Evolutionary conservation across 1,140 invertebrate genomes (phyloP).

Genomic region (Cydia fagiglandana): DNA sequence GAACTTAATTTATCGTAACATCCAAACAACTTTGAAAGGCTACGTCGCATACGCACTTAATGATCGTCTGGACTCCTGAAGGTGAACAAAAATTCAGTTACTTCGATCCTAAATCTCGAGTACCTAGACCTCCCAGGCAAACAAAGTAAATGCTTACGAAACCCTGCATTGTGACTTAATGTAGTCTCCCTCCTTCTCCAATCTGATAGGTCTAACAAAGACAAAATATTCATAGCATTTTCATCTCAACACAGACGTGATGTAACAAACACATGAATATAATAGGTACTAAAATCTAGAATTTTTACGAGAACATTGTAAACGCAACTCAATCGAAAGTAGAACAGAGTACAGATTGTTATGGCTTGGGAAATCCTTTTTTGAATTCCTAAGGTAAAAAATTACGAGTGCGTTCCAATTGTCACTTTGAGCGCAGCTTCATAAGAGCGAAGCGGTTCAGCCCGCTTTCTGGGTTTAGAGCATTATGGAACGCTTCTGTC

Average conservation of each 20-base stretch:
- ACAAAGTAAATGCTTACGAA: conserved; percentile 57
- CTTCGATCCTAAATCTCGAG: conserved; percentile 52
- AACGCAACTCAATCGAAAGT: conserved; percentile 55
- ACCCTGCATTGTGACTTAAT: conserved; percentile 60
- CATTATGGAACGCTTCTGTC: conserved; percentile 47
- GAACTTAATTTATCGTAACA: conserved; percentile 35
- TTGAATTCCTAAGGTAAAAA: conserved; percentile 71
- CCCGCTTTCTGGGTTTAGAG: conserved; percentile 39
- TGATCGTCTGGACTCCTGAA: conserved; percentile 59
- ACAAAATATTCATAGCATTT: conserved; percentile 70
- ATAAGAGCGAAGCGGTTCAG: conserved; percentile 39
- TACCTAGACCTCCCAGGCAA: conserved; percentile 49
- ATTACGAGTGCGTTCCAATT: conserved; percentile 48
- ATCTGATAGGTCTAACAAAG: conserved; percentile 58
- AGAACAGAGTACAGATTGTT: conserved; percentile 61
- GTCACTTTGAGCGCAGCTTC: conserved; percentile 40
- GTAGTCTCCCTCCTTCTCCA: conserved; percentile 57
- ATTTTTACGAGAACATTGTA: conserved; percentile 45
- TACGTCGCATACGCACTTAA: conserved; percentile 42
- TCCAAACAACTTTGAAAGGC: conserved; percentile 48
- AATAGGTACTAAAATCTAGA: conserved; percentile 65
- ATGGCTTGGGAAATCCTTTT: conserved; percentile 59
- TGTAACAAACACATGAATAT: conserved; percentile 76
- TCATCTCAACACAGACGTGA: conserved; percentile 71
- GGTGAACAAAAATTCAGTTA: conserved; percentile 56